Percentiles rank a stretch among this genome's conserved stretches.
Conservation (phyloP, 2,113 vertebrate species). For the Ictalurus punctatus region DNA sequence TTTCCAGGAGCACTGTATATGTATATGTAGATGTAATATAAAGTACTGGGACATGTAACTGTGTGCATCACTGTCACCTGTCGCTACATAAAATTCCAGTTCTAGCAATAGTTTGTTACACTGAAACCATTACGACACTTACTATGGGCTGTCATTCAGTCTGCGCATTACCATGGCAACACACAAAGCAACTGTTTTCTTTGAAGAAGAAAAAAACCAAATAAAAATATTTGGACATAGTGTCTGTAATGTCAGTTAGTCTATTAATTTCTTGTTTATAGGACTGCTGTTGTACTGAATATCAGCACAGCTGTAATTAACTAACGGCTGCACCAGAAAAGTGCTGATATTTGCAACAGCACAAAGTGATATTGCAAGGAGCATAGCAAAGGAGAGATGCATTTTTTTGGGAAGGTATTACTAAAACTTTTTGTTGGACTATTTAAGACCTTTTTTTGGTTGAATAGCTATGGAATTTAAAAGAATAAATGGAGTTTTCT, state of each 20-base stretch:
- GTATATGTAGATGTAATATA: background rate
- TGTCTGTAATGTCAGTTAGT: background rate
- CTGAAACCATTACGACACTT: background rate
- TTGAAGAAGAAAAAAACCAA: background rate
- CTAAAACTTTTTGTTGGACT: background rate
- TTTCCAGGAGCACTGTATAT: background rate
- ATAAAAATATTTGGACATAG: background rate
- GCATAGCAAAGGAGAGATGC: background rate
- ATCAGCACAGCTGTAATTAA: background rate
- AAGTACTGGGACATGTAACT: background rate
- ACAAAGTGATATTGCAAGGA: background rate
- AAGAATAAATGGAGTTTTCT: background rate
- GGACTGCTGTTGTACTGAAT: background rate
- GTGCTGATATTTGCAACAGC: background rate
- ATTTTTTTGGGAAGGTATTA: background rate
- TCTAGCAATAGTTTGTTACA: background rate
- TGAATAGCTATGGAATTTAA: no score
- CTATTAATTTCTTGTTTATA: background rate
- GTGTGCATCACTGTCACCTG: background rate
- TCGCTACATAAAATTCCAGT: background rate
- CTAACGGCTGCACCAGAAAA: background rate
- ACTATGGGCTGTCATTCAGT: background rate
- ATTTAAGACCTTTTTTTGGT: background rate
- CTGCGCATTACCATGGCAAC: background rate
- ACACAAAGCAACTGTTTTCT: background rate